phyloP scores from a whole-genome alignment of 2,113 vertebrate genomes.

The Abramis brama region DNA sequence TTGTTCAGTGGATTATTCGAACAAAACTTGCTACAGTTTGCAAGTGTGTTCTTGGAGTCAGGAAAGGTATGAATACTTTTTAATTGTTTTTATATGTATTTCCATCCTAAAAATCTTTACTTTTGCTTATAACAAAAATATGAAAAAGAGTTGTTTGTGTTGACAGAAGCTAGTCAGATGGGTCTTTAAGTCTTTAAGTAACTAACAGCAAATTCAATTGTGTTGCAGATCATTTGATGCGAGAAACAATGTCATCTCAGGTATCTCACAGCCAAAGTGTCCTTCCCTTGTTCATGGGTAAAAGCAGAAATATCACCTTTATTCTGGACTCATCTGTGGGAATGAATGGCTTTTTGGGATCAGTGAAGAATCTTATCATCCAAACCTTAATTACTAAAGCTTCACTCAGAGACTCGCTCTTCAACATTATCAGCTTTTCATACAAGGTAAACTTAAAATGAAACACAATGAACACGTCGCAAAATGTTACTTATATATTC shows the following conservation, averaged over 20 bases:
- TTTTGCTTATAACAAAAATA: not conserved
- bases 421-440: slow-evolving; percentile 73
- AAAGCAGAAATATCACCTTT: slow-evolving; percentile 64
- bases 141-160: not conserved
- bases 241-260: slow-evolving; percentile 45
- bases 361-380: slow-evolving; percentile 69
- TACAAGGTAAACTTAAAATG: slow-evolving; percentile 62
- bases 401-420: slow-evolving; percentile 67
- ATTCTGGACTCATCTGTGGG: slow-evolving; percentile 69
- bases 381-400: slow-evolving; percentile 69
- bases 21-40: slow-evolving; percentile 21
- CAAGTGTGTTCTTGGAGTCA: not conserved
- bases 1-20: slow-evolving; percentile 11
- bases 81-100: not conserved
- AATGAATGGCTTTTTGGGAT: slow-evolving; percentile 61
- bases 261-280: slow-evolving; percentile 39
- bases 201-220: not conserved
- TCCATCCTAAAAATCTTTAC: not conserved
- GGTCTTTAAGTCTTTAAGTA: not conserved
- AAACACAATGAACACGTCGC: not conserved
- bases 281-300: slow-evolving; percentile 63
- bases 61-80: slow-evolving; percentile 33
- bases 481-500: no score
- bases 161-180: not conserved
- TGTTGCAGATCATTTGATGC: not conserved